Percentiles rank a stretch among this genome's conserved stretches.
phyloP scores from a whole-genome alignment of 2,113 vertebrate species.

The Macaca nemestrina region DNA sequence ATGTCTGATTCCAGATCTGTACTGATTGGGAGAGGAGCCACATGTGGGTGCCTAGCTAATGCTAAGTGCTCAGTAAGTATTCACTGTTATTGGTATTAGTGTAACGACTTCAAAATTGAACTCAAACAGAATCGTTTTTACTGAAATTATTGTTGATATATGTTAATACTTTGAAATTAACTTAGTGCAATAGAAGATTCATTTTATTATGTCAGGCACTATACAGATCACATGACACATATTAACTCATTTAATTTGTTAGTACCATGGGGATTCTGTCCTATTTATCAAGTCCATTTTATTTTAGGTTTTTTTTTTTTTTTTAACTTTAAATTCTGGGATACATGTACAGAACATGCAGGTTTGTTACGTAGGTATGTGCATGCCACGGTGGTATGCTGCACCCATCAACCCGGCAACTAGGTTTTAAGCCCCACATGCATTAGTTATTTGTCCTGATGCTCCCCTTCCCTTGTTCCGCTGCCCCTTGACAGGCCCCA shows the following conservation, averaged over 20 bases:
- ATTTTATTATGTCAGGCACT: not conserved
- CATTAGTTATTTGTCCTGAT: too few species aligned
- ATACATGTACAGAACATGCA: too few species aligned
- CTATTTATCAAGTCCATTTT: constrained; percentile 1
- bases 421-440: too few species aligned
- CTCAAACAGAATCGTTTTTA: constrained; percentile 4
- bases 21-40: not conserved
- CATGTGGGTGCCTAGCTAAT: not conserved
- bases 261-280: not conserved
- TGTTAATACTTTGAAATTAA: constrained; percentile 27
- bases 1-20: not conserved
- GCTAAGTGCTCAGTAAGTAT: not conserved
- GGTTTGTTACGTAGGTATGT: too few species aligned
- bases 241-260: constrained; percentile 3
- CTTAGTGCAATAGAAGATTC: not conserved
- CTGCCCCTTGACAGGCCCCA: too few species aligned
- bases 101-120: not conserved
- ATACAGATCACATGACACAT: not conserved
- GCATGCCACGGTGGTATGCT: too few species aligned
- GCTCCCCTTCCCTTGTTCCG: too few species aligned
- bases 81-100: not conserved
- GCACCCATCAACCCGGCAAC: too few species aligned
- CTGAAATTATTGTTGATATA: not conserved
- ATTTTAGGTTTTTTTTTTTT: not conserved
- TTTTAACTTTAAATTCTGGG: too few species aligned